Percentiles rank a stretch among this genome's conserved stretches.
phyloP scores from a whole-genome alignment of 2,113 vertebrate genomes.

The Campylomormyrus tamandua region DNA sequence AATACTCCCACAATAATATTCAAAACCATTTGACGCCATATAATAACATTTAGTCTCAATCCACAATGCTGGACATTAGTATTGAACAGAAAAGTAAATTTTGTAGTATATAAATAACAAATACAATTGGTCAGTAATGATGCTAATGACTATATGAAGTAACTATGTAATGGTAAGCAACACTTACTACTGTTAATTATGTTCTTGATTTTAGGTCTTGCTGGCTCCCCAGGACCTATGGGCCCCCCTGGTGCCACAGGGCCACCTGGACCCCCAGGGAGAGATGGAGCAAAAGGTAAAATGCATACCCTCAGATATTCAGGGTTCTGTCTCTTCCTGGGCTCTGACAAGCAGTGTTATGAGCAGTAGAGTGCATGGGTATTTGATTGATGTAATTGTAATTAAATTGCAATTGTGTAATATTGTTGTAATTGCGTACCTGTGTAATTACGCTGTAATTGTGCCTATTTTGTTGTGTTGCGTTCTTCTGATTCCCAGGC shows the following conservation, averaged over 20 bases:
- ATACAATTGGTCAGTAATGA: background rate
- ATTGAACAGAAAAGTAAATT: background rate
- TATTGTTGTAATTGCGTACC: no score
- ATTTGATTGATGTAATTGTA: background rate
- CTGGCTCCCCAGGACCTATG: conserved; percentile 48
- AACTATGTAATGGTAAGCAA: background rate
- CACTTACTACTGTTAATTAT: background rate
- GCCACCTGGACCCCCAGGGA: conserved; percentile 66
- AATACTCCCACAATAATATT: background rate
- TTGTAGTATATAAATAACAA: background rate
- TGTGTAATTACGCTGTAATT: background rate
- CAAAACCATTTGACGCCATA: background rate
- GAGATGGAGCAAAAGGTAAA: conserved; percentile 68
- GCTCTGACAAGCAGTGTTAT: background rate
- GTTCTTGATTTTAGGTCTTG: conserved; percentile 42
- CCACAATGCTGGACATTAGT: background rate
- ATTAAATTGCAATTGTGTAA: background rate
- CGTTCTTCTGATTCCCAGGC: conserved; percentile 56
- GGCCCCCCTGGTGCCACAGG: conserved; percentile 65
- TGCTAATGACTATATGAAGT: background rate
- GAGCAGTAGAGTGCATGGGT: background rate
- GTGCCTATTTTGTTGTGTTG: background rate
- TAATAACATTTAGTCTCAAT: background rate
- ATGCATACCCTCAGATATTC: background rate
- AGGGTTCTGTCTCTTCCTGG: background rate